Evolutionary conservation across 2,797 vertebrate species (phyloP).

Genomic region (Enteromius radiatus): DNA sequence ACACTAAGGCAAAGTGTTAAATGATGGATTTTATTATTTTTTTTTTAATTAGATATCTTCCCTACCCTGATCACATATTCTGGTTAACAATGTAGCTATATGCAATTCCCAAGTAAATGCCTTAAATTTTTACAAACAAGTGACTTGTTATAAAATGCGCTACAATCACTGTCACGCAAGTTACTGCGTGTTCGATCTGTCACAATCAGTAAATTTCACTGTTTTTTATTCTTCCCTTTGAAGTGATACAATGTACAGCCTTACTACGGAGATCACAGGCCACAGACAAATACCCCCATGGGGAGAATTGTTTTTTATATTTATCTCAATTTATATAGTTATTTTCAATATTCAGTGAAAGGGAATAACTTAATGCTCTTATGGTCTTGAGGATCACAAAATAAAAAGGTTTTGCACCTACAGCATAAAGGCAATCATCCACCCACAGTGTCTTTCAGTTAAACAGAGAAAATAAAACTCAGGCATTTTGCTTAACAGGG

Average conservation of each 20-base stretch:
- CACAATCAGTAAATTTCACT: conserved; percentile 71
- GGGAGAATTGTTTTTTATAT: conserved; percentile 9
- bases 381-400: conserved; percentile 62
- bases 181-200: conserved; percentile 73
- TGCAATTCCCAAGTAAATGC: conserved; percentile 82
- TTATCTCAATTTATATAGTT: conserved; percentile 31
- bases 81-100: conserved; percentile 59
- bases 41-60: neutral
- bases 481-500: conserved; percentile 70
- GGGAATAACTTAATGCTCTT: conserved; percentile 53
- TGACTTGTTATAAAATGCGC: conserved; percentile 78
- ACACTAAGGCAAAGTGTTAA: conserved; percentile 3
- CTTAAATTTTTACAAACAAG: conserved; percentile 78
- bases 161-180: conserved; percentile 80
- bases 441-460: conserved; percentile 62
- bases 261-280: conserved; percentile 35
- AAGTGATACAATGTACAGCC: conserved; percentile 45
- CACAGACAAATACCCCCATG: neutral
- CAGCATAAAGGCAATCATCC: conserved; percentile 78
- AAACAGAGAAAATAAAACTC: conserved; percentile 66
- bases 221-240: conserved; percentile 63
- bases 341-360: conserved; percentile 57
- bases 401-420: conserved; percentile 74
- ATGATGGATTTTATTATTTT: conserved; percentile 18
- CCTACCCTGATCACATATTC: neutral